Percentiles rank a stretch among this genome's conserved stretches.
Evolutionary conservation across 2,888 invertebrate genomes (phyloP).

Genomic region (Teleogryllus oceanicus): DNA sequence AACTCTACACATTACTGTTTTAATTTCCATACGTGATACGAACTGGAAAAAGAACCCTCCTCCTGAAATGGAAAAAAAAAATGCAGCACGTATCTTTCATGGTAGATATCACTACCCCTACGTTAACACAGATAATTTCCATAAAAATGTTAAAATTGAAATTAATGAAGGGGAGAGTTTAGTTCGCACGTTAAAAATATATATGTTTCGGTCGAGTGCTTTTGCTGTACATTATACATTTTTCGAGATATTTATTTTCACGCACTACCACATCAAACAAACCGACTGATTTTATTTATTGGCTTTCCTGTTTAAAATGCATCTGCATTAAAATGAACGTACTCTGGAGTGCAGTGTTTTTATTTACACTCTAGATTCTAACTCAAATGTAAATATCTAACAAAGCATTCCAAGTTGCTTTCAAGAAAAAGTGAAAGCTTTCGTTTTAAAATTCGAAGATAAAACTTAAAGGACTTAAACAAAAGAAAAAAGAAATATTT

Average conservation of each 20-base stretch:
- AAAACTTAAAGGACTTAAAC: constrained; percentile 6
- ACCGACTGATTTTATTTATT: background rate
- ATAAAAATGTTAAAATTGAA: constrained; percentile 18
- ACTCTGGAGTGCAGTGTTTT: background rate
- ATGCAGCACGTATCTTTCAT: constrained; percentile 1
- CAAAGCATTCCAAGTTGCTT: background rate
- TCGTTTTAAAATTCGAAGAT: background rate
- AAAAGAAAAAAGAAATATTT: background rate
- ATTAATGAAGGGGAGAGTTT: constrained; percentile 18
- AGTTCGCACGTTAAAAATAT: constrained; percentile 3
- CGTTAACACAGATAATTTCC: background rate
- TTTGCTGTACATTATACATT: constrained; percentile 8
- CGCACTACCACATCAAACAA: constrained; percentile 18
- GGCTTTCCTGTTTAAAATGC: constrained; percentile 6
- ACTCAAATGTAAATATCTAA: constrained; percentile 8
- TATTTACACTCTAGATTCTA: constrained; percentile 5
- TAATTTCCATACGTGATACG: constrained; percentile 18
- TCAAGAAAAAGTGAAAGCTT: constrained; percentile 9
- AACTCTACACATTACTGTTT: background rate
- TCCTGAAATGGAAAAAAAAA: constrained; percentile 2
- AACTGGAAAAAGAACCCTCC: constrained; percentile 1
- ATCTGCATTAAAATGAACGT: background rate
- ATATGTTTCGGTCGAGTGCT: background rate
- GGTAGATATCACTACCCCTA: background rate
- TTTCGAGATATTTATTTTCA: background rate